These are phyloP conservation scores for Amblyjoppa fuscipennis DNA, from an alignment of 2,888 invertebrate genomes.

Conservation along the genomic window DNA sequence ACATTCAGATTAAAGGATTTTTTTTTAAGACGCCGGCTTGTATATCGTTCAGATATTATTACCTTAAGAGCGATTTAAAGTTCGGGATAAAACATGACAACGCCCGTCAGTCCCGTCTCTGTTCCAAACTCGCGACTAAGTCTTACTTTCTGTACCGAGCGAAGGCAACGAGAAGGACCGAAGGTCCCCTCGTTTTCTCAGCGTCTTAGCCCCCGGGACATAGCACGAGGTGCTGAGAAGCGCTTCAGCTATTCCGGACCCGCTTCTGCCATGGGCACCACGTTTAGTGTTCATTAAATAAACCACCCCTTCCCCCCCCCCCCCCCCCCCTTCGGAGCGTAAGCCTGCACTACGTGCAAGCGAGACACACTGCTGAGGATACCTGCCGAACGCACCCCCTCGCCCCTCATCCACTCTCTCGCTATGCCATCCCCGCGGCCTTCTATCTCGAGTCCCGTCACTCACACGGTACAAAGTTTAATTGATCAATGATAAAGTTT, in stretches of 20 bases:
- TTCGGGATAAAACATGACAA: conserved; percentile 14
- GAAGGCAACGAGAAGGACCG: neutral
- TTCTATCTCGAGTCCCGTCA: conserved; percentile 74
- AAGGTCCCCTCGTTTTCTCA: neutral
- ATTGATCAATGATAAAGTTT: conserved; percentile 86
- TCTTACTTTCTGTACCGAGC: neutral
- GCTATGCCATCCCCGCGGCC: conserved; percentile 60
- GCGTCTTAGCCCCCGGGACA: conserved; percentile 33
- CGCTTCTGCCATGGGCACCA: conserved; percentile 76
- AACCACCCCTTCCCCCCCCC: conserved; percentile 75
- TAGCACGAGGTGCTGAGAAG: conserved; percentile 35
- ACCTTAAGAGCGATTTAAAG: conserved; percentile 19
- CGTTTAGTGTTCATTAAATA: conserved; percentile 84
- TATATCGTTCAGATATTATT: neutral
- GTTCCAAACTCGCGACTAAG: conserved; percentile 30
- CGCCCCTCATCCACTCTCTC: conserved; percentile 55
- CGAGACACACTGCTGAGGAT: conserved; percentile 51
- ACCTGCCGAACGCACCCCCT: conserved; percentile 50
- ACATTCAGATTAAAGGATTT: neutral
- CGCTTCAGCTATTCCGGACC: conserved; percentile 28
- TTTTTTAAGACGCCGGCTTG: neutral
- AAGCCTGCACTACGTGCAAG: conserved; percentile 66
- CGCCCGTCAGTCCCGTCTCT: neutral
- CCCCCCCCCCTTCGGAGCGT: conserved; percentile 42
- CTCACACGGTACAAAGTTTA: conserved; percentile 85